These are phyloP conservation scores for Platypus cylindrus DNA, from an alignment of 2,888 invertebrate species.

Conservation along the genomic window DNA sequence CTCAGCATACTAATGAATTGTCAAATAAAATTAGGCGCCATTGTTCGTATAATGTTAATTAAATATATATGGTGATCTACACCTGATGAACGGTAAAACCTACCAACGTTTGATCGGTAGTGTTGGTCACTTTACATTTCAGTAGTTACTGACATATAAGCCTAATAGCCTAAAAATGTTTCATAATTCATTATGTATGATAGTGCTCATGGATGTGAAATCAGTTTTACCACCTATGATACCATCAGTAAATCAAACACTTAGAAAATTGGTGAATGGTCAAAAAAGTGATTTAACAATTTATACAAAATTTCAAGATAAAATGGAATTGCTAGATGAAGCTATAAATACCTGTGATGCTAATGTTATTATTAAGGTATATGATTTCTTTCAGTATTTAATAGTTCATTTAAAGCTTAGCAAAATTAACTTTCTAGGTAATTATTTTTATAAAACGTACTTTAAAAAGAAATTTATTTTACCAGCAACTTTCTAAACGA, in stretches of 20 bases:
- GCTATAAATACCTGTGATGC: constrained; percentile 62
- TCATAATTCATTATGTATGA: constrained; percentile 14
- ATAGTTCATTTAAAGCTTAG: not conserved
- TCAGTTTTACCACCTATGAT: constrained; percentile 18
- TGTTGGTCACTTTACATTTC: too few species aligned
- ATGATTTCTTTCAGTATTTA: constrained; percentile 21
- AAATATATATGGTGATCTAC: too few species aligned
- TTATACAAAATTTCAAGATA: constrained; percentile 44
- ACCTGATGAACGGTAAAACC: too few species aligned
- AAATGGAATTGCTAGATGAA: constrained; percentile 57
- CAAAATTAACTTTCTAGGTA: constrained; percentile 39
- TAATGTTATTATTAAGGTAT: constrained; percentile 57
- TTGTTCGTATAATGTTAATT: too few species aligned
- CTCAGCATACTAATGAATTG: too few species aligned
- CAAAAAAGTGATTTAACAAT: constrained; percentile 38
- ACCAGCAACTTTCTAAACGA: constrained; percentile 53
- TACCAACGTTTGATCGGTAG: too few species aligned
- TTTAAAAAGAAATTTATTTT: constrained; percentile 56
- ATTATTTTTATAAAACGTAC: constrained; percentile 63
- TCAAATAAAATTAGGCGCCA: too few species aligned
- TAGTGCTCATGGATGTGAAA: constrained; percentile 37
- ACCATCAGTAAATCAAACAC: constrained; percentile 35
- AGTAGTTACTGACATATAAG: too few species aligned
- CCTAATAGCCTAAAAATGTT: too few species aligned
- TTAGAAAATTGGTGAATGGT: constrained; percentile 40